phyloP scores from a whole-genome alignment of 2,888 invertebrate species.

The Cataglyphis albicans region DNA sequence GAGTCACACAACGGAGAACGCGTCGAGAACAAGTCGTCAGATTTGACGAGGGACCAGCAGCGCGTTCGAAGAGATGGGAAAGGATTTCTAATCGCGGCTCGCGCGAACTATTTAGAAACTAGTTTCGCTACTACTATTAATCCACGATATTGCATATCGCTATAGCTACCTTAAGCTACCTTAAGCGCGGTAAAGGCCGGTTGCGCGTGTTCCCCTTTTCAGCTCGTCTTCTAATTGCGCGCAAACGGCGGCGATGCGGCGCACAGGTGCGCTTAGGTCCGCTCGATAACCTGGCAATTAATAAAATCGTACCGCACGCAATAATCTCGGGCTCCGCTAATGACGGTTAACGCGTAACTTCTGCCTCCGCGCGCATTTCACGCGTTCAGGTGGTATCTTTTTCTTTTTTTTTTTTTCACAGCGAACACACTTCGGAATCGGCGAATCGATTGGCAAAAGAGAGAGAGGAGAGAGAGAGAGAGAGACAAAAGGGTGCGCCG shows the following conservation, averaged over 20 bases:
- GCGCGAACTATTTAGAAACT: conserved; percentile 24
- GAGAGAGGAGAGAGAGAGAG: neutral
- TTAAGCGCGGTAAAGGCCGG: neutral
- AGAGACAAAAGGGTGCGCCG: conserved; percentile 32
- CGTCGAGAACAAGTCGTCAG: neutral
- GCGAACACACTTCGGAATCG: conserved; percentile 10
- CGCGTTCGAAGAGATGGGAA: conserved; percentile 12
- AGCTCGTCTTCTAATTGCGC: conserved; percentile 45
- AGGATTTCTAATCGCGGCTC: conserved; percentile 6
- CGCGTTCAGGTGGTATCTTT: neutral
- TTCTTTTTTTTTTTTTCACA: neutral
- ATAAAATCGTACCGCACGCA: conserved; percentile 36
- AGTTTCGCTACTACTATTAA: conserved; percentile 34
- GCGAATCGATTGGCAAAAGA: conserved; percentile 25
- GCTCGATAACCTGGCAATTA: conserved; percentile 33
- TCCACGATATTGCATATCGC: conserved; percentile 23
- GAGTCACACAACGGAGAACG: neutral
- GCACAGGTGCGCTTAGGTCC: neutral
- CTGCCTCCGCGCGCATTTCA: neutral
- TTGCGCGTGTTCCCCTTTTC: conserved; percentile 22
- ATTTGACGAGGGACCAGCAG: neutral
- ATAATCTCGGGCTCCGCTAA: conserved; percentile 6
- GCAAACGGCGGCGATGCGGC: conserved; percentile 6
- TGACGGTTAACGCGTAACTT: conserved; percentile 14
- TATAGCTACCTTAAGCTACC: conserved; percentile 1